These are phyloP conservation scores for Bombus waltoni DNA, from an alignment of 1,140 invertebrate species.

Conservation along the genomic window DNA sequence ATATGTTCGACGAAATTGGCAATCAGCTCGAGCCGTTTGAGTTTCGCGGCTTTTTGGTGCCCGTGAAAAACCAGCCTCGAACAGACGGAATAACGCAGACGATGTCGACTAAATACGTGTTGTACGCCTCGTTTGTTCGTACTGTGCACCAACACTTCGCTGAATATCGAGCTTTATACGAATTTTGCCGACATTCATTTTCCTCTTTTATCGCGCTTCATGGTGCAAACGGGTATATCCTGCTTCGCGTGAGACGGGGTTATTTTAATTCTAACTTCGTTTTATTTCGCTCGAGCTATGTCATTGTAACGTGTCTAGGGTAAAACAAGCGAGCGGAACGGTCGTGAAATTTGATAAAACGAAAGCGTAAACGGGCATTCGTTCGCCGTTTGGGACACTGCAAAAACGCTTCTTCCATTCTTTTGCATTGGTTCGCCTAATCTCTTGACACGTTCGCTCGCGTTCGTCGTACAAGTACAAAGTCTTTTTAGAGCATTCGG, in stretches of 20 bases:
- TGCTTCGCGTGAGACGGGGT: background rate
- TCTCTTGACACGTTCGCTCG: no score
- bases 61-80: background rate
- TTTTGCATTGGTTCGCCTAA: fast-evolving
- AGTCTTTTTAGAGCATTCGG: no score
- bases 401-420: no score
- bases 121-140: background rate
- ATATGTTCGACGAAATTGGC: constrained; percentile 51
- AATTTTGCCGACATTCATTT: background rate
- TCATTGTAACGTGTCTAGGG: no score
- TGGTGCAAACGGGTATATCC: background rate
- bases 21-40: constrained; percentile 34
- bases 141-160: background rate
- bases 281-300: background rate
- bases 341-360: no score
- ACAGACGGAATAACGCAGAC: background rate
- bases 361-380: no score
- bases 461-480: no score
- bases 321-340: no score
- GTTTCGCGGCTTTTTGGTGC: background rate
- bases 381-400: no score
- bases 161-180: background rate
- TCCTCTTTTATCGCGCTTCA: background rate
- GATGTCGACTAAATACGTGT: background rate
- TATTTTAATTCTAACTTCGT: background rate